These are phyloP conservation scores for Drosophila ercepeae DNA, from an alignment of 1,140 invertebrate species.

Conservation along the genomic window DNA sequence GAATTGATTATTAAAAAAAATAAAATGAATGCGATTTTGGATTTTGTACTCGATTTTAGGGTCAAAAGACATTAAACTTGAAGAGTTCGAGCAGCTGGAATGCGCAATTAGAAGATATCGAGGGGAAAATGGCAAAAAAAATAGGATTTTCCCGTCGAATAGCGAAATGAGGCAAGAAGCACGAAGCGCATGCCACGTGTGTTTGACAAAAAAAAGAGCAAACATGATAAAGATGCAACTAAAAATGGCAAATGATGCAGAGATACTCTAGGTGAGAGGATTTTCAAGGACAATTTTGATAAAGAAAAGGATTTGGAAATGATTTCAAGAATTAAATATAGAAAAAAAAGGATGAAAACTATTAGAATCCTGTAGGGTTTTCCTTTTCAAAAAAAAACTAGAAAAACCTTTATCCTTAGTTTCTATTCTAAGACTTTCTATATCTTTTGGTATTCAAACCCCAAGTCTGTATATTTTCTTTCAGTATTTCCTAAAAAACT, in stretches of 20 bases:
- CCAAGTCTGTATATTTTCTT: too few species aligned
- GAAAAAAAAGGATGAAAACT: too few species aligned
- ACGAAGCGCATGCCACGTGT: constrained; percentile 2
- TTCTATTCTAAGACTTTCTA: too few species aligned
- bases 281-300: not conserved
- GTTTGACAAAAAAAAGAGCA: not conserved
- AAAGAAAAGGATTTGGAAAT: not conserved
- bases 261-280: not conserved
- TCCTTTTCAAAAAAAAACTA: too few species aligned
- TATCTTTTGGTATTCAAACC: too few species aligned
- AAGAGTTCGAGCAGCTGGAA: not conserved
- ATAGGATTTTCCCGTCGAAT: not conserved
- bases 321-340: too few species aligned
- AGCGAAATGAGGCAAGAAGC: not conserved
- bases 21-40: not conserved
- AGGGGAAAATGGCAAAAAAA: not conserved
- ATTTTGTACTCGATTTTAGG: not conserved
- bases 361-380: too few species aligned
- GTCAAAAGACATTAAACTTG: not conserved
- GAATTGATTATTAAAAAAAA: not conserved
- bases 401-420: too few species aligned
- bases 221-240: not conserved
- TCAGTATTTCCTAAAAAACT: too few species aligned
- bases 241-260: not conserved
- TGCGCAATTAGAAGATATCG: not conserved